Evolutionary conservation across 2,888 invertebrate species (phyloP).

Genomic region (Dicyrtoma fusca): DNA sequence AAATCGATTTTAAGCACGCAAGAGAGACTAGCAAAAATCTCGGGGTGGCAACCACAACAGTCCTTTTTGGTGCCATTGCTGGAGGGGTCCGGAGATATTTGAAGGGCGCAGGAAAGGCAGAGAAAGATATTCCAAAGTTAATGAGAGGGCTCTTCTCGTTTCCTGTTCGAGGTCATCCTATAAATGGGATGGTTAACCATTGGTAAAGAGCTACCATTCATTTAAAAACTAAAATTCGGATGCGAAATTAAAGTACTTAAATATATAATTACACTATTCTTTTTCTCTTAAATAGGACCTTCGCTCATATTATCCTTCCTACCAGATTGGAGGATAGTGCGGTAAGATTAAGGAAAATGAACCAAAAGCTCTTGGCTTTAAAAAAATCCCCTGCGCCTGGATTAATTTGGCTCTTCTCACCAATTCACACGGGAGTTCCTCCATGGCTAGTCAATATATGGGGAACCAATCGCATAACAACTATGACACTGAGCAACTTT

Average conservation of each 20-base stretch:
- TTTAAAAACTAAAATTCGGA: too few species aligned
- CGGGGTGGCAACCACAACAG: slow-evolving; percentile 43
- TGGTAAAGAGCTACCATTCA: too few species aligned
- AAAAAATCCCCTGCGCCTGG: slow-evolving; percentile 24
- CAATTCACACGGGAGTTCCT: slow-evolving; percentile 24
- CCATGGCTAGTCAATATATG: slow-evolving; percentile 10
- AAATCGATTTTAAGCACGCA: slow-evolving; percentile 33
- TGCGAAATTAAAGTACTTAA: too few species aligned
- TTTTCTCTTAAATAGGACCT: slow-evolving; percentile 23
- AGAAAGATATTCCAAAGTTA: slow-evolving; percentile 20
- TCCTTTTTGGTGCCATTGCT: slow-evolving; percentile 44
- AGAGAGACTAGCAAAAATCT: slow-evolving; percentile 25
- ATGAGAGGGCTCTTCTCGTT: slow-evolving; percentile 20
- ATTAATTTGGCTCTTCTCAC: slow-evolving; percentile 20
- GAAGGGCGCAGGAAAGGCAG: slow-evolving; percentile 19
- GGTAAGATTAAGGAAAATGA: slow-evolving; percentile 4
- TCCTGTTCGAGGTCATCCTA: slow-evolving; percentile 26
- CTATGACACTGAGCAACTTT: slow-evolving; percentile 32
- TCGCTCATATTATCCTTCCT: slow-evolving; percentile 22
- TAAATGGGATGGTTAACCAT: slow-evolving; percentile 25
- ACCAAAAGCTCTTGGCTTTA: slow-evolving; percentile 3
- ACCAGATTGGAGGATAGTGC: neutral
- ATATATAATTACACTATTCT: neutral
- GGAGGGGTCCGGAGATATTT: slow-evolving; percentile 47
- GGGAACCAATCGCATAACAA: slow-evolving; percentile 24